These are phyloP conservation scores for Sarcophaga carnaria DNA, from an alignment of 2,888 invertebrate genomes.

Conservation along the genomic window DNA sequence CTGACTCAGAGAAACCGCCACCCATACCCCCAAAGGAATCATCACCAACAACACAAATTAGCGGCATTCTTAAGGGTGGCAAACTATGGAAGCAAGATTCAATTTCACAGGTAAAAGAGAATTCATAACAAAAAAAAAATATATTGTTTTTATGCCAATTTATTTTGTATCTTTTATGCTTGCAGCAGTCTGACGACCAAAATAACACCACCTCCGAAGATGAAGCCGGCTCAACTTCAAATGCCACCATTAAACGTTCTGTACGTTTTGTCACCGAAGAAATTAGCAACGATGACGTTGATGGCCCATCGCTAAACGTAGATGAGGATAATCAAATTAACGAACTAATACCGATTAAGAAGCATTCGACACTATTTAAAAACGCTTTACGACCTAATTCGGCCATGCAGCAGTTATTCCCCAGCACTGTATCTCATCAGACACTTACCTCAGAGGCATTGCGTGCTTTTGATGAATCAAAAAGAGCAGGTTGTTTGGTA, in stretches of 20 bases:
- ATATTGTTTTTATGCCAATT: neutral
- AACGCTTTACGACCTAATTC: constrained; percentile 85
- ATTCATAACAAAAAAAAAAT: neutral
- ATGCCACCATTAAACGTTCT: constrained; percentile 84
- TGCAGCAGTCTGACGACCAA: constrained; percentile 78
- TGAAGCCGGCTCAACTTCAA: constrained; percentile 81
- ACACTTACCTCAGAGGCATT: constrained; percentile 88
- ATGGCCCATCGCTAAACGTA: constrained; percentile 75
- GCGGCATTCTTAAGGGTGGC: constrained; percentile 90
- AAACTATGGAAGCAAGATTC: constrained; percentile 87
- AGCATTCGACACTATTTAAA: constrained; percentile 81
- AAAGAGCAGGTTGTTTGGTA: constrained; percentile 83
- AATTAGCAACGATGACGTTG: constrained; percentile 77
- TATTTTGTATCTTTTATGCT: neutral
- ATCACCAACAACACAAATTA: constrained; percentile 84
- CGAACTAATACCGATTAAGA: constrained; percentile 81
- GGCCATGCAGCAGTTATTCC: constrained; percentile 92
- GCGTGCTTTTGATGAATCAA: constrained; percentile 86
- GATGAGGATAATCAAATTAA: constrained; percentile 80
- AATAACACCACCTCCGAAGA: constrained; percentile 81
- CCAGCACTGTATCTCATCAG: constrained; percentile 86
- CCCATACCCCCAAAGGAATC: constrained; percentile 81
- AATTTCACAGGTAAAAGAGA: constrained; percentile 82
- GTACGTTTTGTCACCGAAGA: constrained; percentile 86
- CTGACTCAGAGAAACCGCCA: constrained; percentile 76